Conservation (phyloP, 2,888 invertebrate genomes). For the Orthosia gracilis region DNA sequence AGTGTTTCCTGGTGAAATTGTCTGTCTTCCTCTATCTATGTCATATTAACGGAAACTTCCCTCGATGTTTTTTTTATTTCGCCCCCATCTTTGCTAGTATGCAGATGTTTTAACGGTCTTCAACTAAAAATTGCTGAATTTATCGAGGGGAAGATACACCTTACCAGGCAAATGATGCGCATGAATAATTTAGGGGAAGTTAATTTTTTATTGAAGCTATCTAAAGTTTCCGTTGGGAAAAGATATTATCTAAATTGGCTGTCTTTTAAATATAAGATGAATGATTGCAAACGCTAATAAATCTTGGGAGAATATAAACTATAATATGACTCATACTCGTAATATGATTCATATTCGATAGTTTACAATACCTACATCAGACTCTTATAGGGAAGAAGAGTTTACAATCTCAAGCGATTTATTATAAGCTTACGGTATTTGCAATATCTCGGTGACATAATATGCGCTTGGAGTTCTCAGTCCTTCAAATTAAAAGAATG, state of each 20-base stretch:
- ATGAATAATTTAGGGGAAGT: constrained; percentile 57
- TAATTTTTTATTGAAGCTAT: constrained; percentile 33
- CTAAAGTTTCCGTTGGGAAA: constrained; percentile 20
- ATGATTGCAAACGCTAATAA: too few species aligned
- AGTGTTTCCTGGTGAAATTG: constrained; percentile 37
- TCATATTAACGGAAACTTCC: constrained; percentile 17
- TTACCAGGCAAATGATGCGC: constrained; percentile 49
- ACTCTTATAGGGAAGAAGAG: too few species aligned
- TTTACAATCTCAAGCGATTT: too few species aligned
- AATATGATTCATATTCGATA: too few species aligned
- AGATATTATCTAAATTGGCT: constrained; percentile 22
- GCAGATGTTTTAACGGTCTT: constrained; percentile 68
- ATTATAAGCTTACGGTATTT: too few species aligned
- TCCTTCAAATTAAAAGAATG: not conserved
- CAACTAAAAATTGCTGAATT: constrained; percentile 47
- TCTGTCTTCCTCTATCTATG: not conserved
- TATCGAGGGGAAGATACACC: constrained; percentile 55
- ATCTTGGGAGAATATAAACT: too few species aligned
- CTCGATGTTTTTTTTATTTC: constrained; percentile 6
- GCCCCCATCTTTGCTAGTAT: constrained; percentile 49
- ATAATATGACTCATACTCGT: too few species aligned
- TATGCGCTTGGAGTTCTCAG: not conserved
- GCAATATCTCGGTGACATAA: too few species aligned
- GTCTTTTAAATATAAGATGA: not conserved
- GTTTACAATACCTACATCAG: too few species aligned